phyloP scores from a whole-genome alignment of 2,888 invertebrate genomes.

The Pasiphila rectangulata region DNA sequence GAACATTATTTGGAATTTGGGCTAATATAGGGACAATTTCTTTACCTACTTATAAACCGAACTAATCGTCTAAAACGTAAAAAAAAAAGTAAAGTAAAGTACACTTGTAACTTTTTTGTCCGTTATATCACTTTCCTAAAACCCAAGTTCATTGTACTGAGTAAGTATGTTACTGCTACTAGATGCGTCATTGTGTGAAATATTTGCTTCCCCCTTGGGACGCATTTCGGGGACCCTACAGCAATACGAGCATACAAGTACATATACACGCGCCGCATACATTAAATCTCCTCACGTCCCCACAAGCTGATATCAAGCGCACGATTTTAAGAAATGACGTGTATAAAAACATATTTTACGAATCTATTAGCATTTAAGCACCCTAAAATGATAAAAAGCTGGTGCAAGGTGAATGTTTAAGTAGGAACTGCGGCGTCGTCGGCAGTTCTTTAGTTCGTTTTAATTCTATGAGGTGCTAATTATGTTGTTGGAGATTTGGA shows the following conservation, averaged over 20 bases:
- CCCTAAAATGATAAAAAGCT: slow-evolving; percentile 53
- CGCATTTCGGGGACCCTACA: slow-evolving; percentile 25
- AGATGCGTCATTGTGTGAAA: slow-evolving; percentile 26
- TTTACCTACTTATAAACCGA: slow-evolving; percentile 20
- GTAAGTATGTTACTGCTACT: slow-evolving; percentile 3
- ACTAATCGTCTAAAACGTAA: slow-evolving; percentile 26
- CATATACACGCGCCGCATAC: slow-evolving; percentile 41
- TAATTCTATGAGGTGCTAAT: slow-evolving; percentile 37
- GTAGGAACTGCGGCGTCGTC: slow-evolving; percentile 27
- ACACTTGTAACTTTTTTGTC: slow-evolving; percentile 14
- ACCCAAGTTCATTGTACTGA: slow-evolving; percentile 11
- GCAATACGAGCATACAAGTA: slow-evolving; percentile 27
- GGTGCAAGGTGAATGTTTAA: slow-evolving; percentile 48
- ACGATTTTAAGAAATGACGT: slow-evolving; percentile 67
- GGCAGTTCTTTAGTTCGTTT: slow-evolving; percentile 34
- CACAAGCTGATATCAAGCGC: slow-evolving; percentile 64
- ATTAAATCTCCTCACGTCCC: slow-evolving; percentile 57
- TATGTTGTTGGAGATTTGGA: background rate
- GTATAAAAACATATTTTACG: slow-evolving; percentile 59
- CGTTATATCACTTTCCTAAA: slow-evolving; percentile 21
- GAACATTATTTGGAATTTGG: too few relatives aligned
- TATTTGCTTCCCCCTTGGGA: slow-evolving; percentile 31
- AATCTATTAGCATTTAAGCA: slow-evolving; percentile 51
- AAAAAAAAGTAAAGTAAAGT: slow-evolving; percentile 31
- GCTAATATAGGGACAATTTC: too few relatives aligned